phyloP scores from a whole-genome alignment of 2,797 vertebrate genomes.

The Hirundo rustica region DNA sequence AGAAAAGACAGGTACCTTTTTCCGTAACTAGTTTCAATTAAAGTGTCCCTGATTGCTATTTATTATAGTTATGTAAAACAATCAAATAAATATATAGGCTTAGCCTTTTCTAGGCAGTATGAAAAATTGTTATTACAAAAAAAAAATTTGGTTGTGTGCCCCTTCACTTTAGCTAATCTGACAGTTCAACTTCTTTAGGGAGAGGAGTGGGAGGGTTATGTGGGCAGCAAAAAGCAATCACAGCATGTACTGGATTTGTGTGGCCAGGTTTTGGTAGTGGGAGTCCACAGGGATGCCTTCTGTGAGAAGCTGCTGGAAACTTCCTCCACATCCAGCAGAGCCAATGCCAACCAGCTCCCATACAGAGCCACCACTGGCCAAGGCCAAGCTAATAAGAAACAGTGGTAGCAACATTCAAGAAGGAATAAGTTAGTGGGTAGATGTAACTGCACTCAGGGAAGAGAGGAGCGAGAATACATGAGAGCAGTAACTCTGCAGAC shows the following conservation, averaged over 20 bases:
- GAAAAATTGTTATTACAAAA: not conserved
- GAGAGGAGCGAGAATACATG: accelerated
- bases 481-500: not conserved
- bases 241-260: accelerated
- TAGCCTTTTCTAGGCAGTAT: not conserved
- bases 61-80: not conserved
- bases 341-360: not conserved
- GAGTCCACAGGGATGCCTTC: not conserved
- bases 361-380: not conserved
- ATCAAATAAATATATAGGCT: not conserved
- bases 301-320: not conserved
- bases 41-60: not conserved
- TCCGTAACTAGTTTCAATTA: not conserved
- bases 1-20: not conserved
- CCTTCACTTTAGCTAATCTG: not conserved
- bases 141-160: not conserved
- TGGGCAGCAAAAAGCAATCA: not conserved
- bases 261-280: not conserved
- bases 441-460: not conserved
- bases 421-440: not conserved
- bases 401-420: not conserved
- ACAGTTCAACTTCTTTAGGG: not conserved
- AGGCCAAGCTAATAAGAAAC: not conserved
- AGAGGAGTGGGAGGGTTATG: accelerated
- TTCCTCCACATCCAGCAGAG: not conserved